Evolutionary conservation across 92 coral and sea anemone species (phyloP).

Genomic region (Anthopleura xanthogrammica): DNA sequence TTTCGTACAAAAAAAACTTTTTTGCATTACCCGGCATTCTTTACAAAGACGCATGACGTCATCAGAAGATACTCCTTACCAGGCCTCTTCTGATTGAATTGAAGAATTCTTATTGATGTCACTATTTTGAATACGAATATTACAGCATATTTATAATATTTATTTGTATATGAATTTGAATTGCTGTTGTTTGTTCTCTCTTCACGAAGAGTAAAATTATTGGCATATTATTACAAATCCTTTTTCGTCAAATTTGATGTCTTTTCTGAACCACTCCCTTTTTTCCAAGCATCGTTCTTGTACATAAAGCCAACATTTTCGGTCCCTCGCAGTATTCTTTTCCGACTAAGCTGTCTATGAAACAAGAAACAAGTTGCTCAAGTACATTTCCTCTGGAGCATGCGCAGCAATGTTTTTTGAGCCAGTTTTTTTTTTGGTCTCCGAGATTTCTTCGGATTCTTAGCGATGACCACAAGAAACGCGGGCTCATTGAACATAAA

Average conservation of each 20-base stretch:
- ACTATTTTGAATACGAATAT: neutral
- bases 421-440: neutral
- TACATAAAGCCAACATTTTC: neutral
- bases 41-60: constrained; percentile 51
- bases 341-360: neutral
- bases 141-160: neutral
- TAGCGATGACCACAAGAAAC: neutral
- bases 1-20: constrained; percentile 39
- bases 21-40: constrained; percentile 63
- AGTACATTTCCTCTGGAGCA: neutral
- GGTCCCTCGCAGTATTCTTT: neutral
- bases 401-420: neutral
- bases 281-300: neutral
- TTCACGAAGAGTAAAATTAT: neutral
- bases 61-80: neutral
- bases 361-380: neutral
- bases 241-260: neutral
- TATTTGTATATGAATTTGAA: constrained; percentile 1
- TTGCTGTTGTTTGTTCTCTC: neutral
- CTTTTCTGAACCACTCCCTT: neutral
- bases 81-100: neutral
- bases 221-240: neutral
- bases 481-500: neutral
- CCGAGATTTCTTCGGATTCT: neutral
- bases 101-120: neutral